Evolutionary conservation across 2,113 vertebrate genomes (phyloP).

Genomic region (Caranx ignobilis): DNA sequence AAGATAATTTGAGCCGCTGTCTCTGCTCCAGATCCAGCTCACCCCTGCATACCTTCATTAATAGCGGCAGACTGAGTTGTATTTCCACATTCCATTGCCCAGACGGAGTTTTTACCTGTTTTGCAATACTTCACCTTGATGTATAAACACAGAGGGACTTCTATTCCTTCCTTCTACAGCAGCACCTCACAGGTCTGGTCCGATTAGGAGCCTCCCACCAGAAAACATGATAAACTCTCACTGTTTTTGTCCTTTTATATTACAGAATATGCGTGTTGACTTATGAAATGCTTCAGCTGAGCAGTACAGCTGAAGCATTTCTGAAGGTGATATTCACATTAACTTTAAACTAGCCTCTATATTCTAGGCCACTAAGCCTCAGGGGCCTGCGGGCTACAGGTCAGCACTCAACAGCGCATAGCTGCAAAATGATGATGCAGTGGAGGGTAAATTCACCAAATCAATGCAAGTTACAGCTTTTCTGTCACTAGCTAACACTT

Average conservation of each 20-base stretch:
- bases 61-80: constrained; percentile 89
- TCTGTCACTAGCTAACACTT: neutral
- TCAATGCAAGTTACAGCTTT: neutral
- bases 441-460: neutral
- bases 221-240: neutral
- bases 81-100: constrained; percentile 97
- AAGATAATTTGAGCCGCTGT: constrained; percentile 73
- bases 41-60: constrained; percentile 78
- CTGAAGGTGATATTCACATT: neutral
- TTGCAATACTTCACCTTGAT: constrained; percentile 83
- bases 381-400: neutral
- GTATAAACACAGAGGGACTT: constrained; percentile 58
- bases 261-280: neutral
- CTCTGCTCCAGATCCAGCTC: constrained; percentile 77
- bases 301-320: neutral
- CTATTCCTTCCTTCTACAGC: constrained; percentile 3
- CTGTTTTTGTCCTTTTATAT: neutral
- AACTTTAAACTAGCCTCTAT: neutral
- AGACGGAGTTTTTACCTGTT: constrained; percentile 92
- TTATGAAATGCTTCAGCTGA: neutral
- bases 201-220: neutral
- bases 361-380: neutral
- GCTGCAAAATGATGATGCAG: neutral
- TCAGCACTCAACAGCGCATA: neutral
- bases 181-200: neutral